phyloP scores from a whole-genome alignment of 2,888 invertebrate species.

The Calliopum simillimum region DNA sequence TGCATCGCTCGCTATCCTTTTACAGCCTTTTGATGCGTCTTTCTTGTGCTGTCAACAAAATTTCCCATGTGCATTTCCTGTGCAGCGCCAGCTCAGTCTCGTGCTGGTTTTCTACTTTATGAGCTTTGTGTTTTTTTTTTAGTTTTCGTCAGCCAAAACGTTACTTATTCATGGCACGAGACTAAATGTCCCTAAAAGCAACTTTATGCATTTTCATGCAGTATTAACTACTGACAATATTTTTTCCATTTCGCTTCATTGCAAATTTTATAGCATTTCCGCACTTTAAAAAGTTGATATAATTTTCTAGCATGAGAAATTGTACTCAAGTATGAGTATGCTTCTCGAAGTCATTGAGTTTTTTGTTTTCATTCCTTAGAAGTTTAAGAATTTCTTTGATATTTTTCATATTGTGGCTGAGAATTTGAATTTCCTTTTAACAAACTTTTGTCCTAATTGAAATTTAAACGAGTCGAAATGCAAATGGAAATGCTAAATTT shows the following conservation, averaged over 20 bases:
- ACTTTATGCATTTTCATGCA: slow-evolving; percentile 49
- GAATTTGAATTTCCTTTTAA: background rate
- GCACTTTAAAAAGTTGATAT: background rate
- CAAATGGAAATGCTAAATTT: background rate
- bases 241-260: slow-evolving; percentile 2
- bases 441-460: slow-evolving; percentile 19
- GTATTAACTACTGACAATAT: slow-evolving; percentile 44
- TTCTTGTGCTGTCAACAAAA: slow-evolving; percentile 33
- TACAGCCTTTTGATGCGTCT: too few relatives aligned
- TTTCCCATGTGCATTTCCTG: slow-evolving; percentile 18
- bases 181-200: slow-evolving; percentile 38
- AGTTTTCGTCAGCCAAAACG: background rate
- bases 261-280: background rate
- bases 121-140: background rate
- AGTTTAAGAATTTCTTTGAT: background rate
- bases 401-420: background rate
- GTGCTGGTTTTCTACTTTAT: background rate
- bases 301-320: background rate
- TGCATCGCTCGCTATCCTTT: too few relatives aligned
- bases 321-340: too few relatives aligned
- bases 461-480: slow-evolving; percentile 16
- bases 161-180: slow-evolving; percentile 50
- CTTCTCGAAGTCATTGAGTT: too few relatives aligned
- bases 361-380: background rate
- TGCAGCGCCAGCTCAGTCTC: background rate